Evolutionary conservation across 2,888 invertebrate species (phyloP), one percentile per base, ranked within the genome.

Genomic region (Dichetophora obliterata): DNA sequence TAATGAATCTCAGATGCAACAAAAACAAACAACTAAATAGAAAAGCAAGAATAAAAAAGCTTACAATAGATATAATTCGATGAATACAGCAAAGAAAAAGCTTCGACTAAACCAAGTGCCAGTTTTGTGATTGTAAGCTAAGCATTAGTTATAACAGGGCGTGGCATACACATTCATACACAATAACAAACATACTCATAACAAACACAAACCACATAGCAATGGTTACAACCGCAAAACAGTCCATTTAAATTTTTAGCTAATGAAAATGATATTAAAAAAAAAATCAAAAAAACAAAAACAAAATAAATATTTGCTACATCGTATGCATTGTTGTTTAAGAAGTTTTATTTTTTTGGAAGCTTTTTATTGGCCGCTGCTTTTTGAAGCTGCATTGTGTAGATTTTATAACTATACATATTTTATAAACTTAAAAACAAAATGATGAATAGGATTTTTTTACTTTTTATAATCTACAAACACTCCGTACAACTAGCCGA

Each of bases 121-220:
- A 79, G 80, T 80, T 79, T 80, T 78, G 79, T 78, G 76, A 77
- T 79, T 75, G 78, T 68, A 76, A 61, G 65, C 37, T 52, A 37
- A 72, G 59, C 34, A 73, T 74, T 27, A 59, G 11, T 27, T 70
- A 19, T 72, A 43, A 37, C 50, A 31, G 75, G 73, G 61, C 65
- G 73, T 34, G 52, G 57, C 75, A 72, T 78, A 69, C 65, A 70
- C 70, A 76, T 16, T 31, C 24, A 70, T 11, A 48, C 19, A 37
- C 27, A 27, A 37, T 50, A 68, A 63, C 24, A 61, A 27, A 61
- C 2, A 66, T 22, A 68, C 48, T 43, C 22, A 68, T 31, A n/a
- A n/a, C 19, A 66, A 14, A 37, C 37, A 43, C n/a, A 34, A 65
- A 65, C n/a, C 16, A 43, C 19, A 66, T 66, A 66, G 34, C 31